phyloP scores from a whole-genome alignment of 2,797 vertebrate genomes.

The Xiphophorus birchmanni region DNA sequence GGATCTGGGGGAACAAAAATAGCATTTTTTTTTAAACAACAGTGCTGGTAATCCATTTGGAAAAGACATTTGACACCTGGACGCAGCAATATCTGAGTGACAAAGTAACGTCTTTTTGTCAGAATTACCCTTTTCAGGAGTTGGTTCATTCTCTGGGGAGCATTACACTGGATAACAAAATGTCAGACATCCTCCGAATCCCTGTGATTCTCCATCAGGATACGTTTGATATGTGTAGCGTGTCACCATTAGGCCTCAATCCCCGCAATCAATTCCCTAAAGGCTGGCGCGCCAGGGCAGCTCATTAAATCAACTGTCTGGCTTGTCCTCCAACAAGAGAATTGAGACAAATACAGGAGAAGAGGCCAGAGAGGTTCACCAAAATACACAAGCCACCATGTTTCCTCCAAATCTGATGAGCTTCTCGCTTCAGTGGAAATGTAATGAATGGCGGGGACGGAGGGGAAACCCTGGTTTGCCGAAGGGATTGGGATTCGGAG shows the following conservation, averaged over 20 bases:
- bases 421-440: slow-evolving; percentile 6
- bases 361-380: background rate
- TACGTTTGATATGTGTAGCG: slow-evolving; percentile 56
- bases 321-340: slow-evolving; percentile 23
- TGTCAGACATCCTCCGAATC: slow-evolving; percentile 37
- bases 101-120: background rate
- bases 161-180: slow-evolving; percentile 23
- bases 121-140: background rate
- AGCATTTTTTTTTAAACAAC: background rate
- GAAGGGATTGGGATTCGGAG: slow-evolving; percentile 16
- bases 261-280: slow-evolving; percentile 45
- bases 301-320: slow-evolving; percentile 48
- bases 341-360: background rate
- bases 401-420: slow-evolving; percentile 15
- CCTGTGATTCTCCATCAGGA: slow-evolving; percentile 48
- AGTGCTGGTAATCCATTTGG: background rate
- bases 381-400: background rate
- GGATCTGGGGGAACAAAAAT: background rate
- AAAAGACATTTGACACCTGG: background rate
- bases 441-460: slow-evolving; percentile 1
- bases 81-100: background rate
- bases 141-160: slow-evolving; percentile 1
- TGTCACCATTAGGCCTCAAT: slow-evolving; percentile 27
- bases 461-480: slow-evolving; percentile 3
- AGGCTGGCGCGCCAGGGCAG: slow-evolving; percentile 19